phyloP scores from a whole-genome alignment of 2,113 vertebrate species.

The Eulemur macaco region DNA sequence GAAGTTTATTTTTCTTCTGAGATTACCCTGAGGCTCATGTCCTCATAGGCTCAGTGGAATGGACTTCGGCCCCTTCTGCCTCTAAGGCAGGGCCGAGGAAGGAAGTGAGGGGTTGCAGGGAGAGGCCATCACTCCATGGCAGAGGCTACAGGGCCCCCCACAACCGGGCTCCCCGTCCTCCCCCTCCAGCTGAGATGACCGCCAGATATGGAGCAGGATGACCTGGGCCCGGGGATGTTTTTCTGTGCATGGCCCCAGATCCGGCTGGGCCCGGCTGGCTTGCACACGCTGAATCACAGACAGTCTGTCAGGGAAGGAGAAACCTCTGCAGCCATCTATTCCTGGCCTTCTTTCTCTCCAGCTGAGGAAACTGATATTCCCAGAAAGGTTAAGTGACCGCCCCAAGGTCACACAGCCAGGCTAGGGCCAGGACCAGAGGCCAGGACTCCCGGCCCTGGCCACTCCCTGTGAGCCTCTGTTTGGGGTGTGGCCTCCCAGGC shows the following conservation, averaged over 20 bases:
- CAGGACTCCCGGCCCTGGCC: not conserved
- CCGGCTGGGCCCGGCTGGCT: not conserved
- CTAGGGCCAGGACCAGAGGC: not conserved
- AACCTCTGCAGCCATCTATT: conserved; percentile 39
- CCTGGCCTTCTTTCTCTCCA: not conserved
- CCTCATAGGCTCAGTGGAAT: not conserved
- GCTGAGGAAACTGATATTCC: conserved; percentile 32
- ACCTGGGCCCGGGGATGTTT: not conserved
- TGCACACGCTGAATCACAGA: not conserved
- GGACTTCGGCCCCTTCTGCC: conserved; percentile 60
- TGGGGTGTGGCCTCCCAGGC: not conserved
- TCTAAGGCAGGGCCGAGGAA: not conserved
- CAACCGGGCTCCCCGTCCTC: too few relatives aligned
- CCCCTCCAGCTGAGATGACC: not conserved
- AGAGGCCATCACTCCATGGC: not conserved
- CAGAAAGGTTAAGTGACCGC: conserved; percentile 50
- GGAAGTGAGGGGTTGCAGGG: not conserved
- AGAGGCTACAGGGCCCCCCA: not conserved
- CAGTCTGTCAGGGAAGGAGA: not conserved
- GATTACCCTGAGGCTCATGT: conserved; percentile 38
- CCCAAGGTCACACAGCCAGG: conserved; percentile 44
- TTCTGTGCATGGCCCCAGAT: not conserved
- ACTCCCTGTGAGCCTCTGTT: not conserved
- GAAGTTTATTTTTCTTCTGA: conserved; percentile 69
- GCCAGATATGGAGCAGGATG: not conserved